A percentile compares a stretch with the other conserved stretches of the same genome.
phyloP scores from a whole-genome alignment of 1,140 invertebrate species.

The Scaptomyza hsui region DNA sequence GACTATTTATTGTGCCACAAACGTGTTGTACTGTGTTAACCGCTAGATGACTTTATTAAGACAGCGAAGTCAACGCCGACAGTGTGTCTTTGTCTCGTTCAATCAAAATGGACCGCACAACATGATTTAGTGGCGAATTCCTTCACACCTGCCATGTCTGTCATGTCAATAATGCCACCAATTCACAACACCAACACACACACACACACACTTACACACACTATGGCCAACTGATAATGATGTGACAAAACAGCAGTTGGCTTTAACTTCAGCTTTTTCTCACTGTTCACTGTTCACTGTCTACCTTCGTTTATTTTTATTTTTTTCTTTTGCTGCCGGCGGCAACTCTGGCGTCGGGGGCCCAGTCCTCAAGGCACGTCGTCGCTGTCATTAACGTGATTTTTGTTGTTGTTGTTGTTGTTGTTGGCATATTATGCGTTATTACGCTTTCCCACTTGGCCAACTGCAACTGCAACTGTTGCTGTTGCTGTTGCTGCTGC shows the following conservation, averaged over 20 bases:
- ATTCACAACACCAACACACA: conserved; percentile 36
- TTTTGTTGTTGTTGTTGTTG: conserved; percentile 38
- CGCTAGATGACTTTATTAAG: conserved; percentile 80
- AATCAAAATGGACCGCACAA: conserved; percentile 73
- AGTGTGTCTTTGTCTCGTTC: conserved; percentile 50
- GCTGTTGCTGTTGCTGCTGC: not conserved
- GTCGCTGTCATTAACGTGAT: conserved; percentile 80
- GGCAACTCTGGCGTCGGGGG: not conserved
- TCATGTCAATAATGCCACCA: conserved; percentile 80
- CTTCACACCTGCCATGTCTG: conserved; percentile 79
- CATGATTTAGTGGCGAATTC: conserved; percentile 80
- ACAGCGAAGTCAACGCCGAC: conserved; percentile 47
- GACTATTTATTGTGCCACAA: not conserved
- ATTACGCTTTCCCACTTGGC: conserved; percentile 53
- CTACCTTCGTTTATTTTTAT: not conserved
- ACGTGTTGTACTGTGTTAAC: conserved; percentile 38
- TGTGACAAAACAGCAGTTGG: conserved; percentile 82
- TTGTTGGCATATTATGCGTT: conserved; percentile 69
- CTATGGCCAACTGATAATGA: conserved; percentile 72
- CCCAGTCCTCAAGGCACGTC: conserved; percentile 23
- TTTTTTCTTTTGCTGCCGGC: not conserved
- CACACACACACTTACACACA: conserved; percentile 7
- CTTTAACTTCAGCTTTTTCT: conserved; percentile 20
- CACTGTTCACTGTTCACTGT: not conserved
- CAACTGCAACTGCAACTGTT: conserved; percentile 13